These are phyloP conservation scores for Nomada hirtipes DNA, from an alignment of 2,888 invertebrate genomes.

Conservation along the genomic window DNA sequence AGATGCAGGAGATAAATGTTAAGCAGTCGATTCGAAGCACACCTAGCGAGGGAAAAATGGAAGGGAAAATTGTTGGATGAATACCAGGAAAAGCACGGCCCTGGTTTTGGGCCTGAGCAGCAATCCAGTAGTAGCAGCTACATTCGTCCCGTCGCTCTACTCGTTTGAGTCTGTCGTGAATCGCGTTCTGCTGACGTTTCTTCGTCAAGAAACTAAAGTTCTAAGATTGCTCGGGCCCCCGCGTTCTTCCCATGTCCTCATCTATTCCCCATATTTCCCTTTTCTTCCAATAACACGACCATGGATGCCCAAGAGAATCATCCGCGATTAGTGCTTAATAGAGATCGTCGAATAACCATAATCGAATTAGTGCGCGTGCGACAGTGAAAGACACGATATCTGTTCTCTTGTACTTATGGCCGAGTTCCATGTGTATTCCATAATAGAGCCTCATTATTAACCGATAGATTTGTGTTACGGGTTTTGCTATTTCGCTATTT, in stretches of 20 bases:
- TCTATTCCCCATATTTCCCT: background rate
- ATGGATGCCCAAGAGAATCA: constrained; percentile 58
- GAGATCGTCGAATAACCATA: constrained; percentile 57
- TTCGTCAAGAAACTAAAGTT: constrained; percentile 40
- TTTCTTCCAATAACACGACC: background rate
- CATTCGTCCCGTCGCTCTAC: constrained; percentile 79
- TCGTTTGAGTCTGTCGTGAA: constrained; percentile 78
- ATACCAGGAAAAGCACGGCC: constrained; percentile 69
- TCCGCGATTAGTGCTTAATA: constrained; percentile 63
- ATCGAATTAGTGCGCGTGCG: constrained; percentile 60
- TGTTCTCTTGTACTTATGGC: constrained; percentile 44
- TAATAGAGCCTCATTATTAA: constrained; percentile 26
- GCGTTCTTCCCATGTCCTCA: constrained; percentile 34
- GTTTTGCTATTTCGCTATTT: constrained; percentile 11
- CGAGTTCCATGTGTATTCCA: constrained; percentile 44
- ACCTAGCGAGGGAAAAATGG: background rate
- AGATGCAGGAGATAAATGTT: background rate
- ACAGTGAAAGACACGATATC: constrained; percentile 59
- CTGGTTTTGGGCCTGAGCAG: constrained; percentile 77
- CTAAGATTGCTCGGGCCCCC: constrained; percentile 28
- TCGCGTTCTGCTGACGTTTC: constrained; percentile 82
- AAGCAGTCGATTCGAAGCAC: background rate
- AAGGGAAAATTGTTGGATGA: constrained; percentile 19
- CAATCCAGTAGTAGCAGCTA: constrained; percentile 73
- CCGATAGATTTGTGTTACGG: constrained; percentile 20